Conservation (phyloP, 2,888 invertebrate species). For the Harpalus rufipes region DNA sequence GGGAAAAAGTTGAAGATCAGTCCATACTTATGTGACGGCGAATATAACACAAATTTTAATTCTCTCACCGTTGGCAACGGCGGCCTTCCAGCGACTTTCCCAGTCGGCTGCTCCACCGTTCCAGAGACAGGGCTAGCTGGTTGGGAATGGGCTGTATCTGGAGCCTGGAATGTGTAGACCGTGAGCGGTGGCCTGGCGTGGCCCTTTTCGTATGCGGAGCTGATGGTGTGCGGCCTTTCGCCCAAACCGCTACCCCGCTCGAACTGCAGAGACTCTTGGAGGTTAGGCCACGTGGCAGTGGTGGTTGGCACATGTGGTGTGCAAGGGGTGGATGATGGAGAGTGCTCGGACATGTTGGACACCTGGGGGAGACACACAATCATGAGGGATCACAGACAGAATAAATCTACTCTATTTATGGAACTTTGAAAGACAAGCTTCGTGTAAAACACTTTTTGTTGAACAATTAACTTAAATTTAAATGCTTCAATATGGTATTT, state of each 20-base stretch:
- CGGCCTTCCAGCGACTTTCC: constrained; percentile 78
- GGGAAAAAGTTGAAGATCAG: no score
- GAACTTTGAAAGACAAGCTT: no score
- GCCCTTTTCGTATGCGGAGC: constrained; percentile 91
- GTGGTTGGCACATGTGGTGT: constrained; percentile 77
- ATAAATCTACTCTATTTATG: no score
- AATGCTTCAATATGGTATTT: no score
- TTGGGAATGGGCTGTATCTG: constrained; percentile 81
- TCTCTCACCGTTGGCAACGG: constrained; percentile 84
- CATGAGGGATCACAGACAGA: no score
- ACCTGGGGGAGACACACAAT: constrained; percentile 74
- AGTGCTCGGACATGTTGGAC: constrained; percentile 80
- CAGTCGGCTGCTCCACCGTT: constrained; percentile 68
- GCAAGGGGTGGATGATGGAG: constrained; percentile 77
- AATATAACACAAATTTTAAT: no score
- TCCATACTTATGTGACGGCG: no score
- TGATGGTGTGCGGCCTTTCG: constrained; percentile 95
- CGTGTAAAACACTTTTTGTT: no score
- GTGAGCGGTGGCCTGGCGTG: constrained; percentile 91
- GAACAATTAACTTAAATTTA: no score
- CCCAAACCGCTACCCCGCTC: constrained; percentile 87
- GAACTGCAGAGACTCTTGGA: constrained; percentile 87
- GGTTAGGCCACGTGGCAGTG: constrained; percentile 88
- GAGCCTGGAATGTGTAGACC: constrained; percentile 92
- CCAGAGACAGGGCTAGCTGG: constrained; percentile 78